A percentile compares a stretch with the other conserved stretches of the same genome.
These are phyloP conservation scores for Vespertilio murinus DNA, from an alignment of 2,797 vertebrate genomes.

Conservation along the genomic window DNA sequence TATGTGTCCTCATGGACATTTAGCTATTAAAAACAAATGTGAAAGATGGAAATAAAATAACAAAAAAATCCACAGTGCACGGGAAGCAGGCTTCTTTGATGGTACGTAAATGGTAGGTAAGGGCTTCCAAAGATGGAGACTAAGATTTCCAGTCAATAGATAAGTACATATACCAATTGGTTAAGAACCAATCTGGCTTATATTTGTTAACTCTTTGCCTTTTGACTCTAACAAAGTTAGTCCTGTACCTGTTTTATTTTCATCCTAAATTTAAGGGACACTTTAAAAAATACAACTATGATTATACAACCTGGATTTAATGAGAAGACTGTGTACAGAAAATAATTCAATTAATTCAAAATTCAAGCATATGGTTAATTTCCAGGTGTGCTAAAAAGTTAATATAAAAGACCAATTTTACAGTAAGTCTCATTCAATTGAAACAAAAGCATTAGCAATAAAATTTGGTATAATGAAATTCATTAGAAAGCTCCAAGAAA, in stretches of 20 bases:
- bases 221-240: background rate
- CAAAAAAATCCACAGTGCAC: background rate
- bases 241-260: background rate
- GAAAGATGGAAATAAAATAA: background rate
- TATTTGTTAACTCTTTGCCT: background rate
- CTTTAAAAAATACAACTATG: background rate
- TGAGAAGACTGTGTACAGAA: slow-evolving; percentile 25
- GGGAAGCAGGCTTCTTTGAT: background rate
- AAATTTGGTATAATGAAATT: slow-evolving; percentile 44
- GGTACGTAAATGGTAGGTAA: background rate
- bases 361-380: slow-evolving; percentile 47
- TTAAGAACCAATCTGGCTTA: background rate
- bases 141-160: background rate
- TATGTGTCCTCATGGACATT: slow-evolving; percentile 70
- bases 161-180: background rate
- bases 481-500: slow-evolving; percentile 49
- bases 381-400: slow-evolving; percentile 51
- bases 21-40: background rate
- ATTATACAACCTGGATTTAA: background rate
- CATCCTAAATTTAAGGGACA: background rate
- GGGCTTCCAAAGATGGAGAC: background rate
- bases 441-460: slow-evolving; percentile 49
- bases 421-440: slow-evolving; percentile 48
- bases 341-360: slow-evolving; percentile 46
- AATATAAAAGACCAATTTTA: slow-evolving; percentile 33